These are phyloP conservation scores for Ethmia dodecea DNA, from an alignment of 2,888 invertebrate species.

Conservation along the genomic window DNA sequence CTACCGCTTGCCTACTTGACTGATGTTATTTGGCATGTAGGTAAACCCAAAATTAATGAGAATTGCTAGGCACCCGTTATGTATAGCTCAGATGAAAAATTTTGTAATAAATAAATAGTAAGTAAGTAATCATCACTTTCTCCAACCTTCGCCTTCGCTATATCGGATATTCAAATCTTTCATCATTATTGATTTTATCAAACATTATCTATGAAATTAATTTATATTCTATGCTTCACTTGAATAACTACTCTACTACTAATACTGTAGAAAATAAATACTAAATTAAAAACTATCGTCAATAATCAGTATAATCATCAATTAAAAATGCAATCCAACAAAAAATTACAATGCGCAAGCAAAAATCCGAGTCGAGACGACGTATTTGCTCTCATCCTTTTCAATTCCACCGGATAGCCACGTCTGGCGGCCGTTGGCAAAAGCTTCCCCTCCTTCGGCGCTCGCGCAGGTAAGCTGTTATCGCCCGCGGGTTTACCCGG, in stretches of 20 bases:
- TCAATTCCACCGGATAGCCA: slow-evolving; percentile 35
- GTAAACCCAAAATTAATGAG: no score
- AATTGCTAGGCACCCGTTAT: no score
- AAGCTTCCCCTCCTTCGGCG: slow-evolving; percentile 29
- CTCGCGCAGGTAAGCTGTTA: slow-evolving; percentile 36
- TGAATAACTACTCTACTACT: background rate
- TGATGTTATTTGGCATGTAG: no score
- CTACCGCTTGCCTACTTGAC: no score
- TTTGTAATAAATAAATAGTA: no score
- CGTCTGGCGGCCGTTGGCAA: slow-evolving; percentile 28
- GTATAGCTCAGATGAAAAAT: no score
- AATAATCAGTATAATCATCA: background rate
- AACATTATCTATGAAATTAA: background rate
- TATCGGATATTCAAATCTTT: no score
- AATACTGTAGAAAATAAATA: no score
- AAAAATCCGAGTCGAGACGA: background rate
- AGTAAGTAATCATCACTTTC: no score
- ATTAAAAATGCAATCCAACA: background rate
- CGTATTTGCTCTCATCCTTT: slow-evolving; percentile 12
- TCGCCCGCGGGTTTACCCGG: slow-evolving; percentile 43
- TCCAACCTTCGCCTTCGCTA: no score
- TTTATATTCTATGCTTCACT: background rate
- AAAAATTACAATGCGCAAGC: background rate
- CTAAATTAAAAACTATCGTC: background rate
- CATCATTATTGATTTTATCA: no score